A percentile compares a stretch with the other conserved stretches of the same genome.
Evolutionary conservation across 30 jellyfish, hydroid and myxozoan species (phyloP).

Genomic region (Sanderia malayensis): DNA sequence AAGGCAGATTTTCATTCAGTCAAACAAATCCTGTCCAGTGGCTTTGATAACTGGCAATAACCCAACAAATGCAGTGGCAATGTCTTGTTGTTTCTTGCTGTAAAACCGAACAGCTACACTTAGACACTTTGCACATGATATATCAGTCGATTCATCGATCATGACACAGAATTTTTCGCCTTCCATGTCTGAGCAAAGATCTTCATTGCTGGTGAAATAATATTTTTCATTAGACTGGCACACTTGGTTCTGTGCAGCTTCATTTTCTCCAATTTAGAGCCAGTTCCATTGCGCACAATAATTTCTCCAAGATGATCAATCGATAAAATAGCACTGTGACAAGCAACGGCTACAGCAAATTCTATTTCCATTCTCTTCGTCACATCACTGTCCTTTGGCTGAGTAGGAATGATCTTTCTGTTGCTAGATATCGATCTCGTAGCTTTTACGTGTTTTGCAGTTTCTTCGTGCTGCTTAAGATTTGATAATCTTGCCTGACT

Average conservation of each 20-base stretch:
- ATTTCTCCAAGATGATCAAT: conserved; percentile 64
- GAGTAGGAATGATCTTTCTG: conserved; percentile 10
- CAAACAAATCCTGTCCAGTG: conserved; percentile 29
- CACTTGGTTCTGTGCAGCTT: conserved; percentile 55
- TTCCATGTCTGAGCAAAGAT: conserved; percentile 23
- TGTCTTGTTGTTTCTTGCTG: conserved; percentile 32
- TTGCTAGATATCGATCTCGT: conserved; percentile 26
- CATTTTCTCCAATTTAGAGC: conserved; percentile 36
- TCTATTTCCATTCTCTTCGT: conserved; percentile 32
- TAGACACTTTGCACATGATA: conserved; percentile 26
- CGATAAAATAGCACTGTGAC: conserved; percentile 51
- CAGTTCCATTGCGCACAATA: conserved; percentile 38
- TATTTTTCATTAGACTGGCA: conserved; percentile 37
- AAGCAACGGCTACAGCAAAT: conserved; percentile 57
- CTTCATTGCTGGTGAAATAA: conserved; percentile 57
- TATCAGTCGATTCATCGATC: conserved; percentile 54
- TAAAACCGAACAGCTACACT: conserved; percentile 50
- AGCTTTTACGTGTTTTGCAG: conserved; percentile 41
- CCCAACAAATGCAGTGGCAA: conserved; percentile 43
- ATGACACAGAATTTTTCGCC: conserved; percentile 43
- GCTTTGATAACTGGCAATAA: conserved; percentile 37
- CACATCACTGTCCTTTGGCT: conserved; percentile 19
- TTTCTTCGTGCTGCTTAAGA: conserved; percentile 48
- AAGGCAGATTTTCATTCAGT: conserved; percentile 7
- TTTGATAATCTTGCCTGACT: conserved; percentile 34